A percentile compares a stretch with the other conserved stretches of the same genome.
Conservation (phyloP, 2,113 vertebrate species). For the Menidia beryllina region DNA sequence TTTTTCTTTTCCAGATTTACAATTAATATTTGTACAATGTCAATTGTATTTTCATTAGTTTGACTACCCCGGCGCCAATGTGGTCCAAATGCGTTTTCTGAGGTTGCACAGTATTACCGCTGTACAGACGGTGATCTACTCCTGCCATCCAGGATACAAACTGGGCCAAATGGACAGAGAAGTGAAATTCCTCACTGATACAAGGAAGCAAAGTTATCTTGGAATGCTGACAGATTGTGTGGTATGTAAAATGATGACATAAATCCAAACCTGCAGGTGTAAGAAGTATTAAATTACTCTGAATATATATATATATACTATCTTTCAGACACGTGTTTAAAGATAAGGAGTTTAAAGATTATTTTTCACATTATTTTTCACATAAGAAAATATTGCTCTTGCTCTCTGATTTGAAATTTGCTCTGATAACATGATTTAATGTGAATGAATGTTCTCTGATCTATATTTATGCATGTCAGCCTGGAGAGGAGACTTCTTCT, state of each 20-base stretch:
- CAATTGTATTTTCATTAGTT: constrained; percentile 75
- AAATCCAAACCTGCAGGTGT: background rate
- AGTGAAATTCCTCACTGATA: constrained; percentile 85
- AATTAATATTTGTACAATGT: too few relatives aligned
- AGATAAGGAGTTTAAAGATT: too few relatives aligned
- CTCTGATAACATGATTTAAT: background rate
- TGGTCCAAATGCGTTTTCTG: constrained; percentile 90
- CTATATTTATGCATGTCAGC: constrained; percentile 57
- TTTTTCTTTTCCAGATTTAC: background rate
- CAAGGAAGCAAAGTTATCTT: constrained; percentile 82
- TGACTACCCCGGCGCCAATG: constrained; percentile 80
- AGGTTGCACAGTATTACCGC: constrained; percentile 85
- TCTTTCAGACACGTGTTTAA: too few relatives aligned
- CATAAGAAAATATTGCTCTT: too few relatives aligned
- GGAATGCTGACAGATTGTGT: constrained; percentile 83
- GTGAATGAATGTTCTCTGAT: background rate
- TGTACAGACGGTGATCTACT: constrained; percentile 84
- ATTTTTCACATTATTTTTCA: too few relatives aligned
- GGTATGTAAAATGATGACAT: constrained; percentile 73
- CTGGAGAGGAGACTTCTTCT: constrained; percentile 70
- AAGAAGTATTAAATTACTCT: too few relatives aligned
- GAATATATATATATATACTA: too few relatives aligned
- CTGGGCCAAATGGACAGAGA: constrained; percentile 67
- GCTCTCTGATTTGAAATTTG: background rate
- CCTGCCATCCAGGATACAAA: constrained; percentile 79